Evolutionary conservation across 2,113 vertebrate species (phyloP), one percentile per base, ranked within the genome.

Genomic region (Rhabdornis inornatus): DNA sequence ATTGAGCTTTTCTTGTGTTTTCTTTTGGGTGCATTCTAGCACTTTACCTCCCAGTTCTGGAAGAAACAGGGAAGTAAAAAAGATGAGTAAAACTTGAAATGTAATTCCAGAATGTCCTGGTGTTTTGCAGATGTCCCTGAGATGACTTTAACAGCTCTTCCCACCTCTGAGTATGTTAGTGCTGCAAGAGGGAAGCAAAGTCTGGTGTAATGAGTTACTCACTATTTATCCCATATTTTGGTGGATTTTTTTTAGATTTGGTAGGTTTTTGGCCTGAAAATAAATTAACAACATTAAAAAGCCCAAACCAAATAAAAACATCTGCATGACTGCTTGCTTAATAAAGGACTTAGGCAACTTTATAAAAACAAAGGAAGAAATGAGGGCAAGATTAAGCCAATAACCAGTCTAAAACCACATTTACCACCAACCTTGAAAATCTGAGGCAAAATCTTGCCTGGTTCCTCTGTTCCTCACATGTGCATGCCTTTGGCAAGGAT

Each of bases 121-220:
- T 61, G 50, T 47, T 84, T 90, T 71, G 65, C 83, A 92, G 61
- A 68, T 83, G 69, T 78, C 61, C n/a, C 28, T 55, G 64, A 68
- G 93, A 94, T 92, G 9, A n/a, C 45, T 94, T 89, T 65, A 87
- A 25, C 96, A 87, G 72, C 37, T 75, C 57, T 86, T 87, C 5
- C 37, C 79, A 70, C 35, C 33, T 30, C 53, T 0, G 10, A 49
- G 27, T 40, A 10, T 42, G 16, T 33, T 60, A 6, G 37, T 69
- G 44, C 42, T 87, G 30, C 21, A 77, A 64, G 63, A 55, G 28
- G 27, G 15, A 16, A 70, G n/a, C 15, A 2, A 44, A 55, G 39
- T 33, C 64, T 81, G 40, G 5, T 71, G n/a, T 45, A 42, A 49
- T 49, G 39, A 5, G 7, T 66, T 61, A 40, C 19, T 87, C 2